Base-by-base conservation (phyloP, 2,797 vertebrate genomes). In the Graptemys geographica region DNA sequence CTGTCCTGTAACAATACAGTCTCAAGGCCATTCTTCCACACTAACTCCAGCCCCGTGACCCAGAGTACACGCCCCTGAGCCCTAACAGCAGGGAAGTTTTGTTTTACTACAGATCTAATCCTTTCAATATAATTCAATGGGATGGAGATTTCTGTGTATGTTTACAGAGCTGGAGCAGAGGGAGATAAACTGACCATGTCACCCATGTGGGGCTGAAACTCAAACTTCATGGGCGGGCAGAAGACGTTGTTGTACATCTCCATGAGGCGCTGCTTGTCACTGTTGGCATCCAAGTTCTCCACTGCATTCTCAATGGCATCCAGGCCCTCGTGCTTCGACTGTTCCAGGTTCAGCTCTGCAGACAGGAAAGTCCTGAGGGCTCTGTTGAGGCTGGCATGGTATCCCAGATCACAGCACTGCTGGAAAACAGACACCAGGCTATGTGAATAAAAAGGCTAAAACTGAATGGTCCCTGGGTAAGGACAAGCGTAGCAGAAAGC, bases 181-280 rank as follows among this genome's bases (percentile, higher is more conserved):
- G 55, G n/a, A 27, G 3, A 84, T 18, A 2, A 72, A 97, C 99
- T 98, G 89, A 99, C 99, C 99, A 98, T 99, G 90, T 99, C 99
- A 51, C 99, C 99, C 99, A 99, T 99, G 92, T 99, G 99, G 1
- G 99, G 99, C 98, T 99, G 99, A 97, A 99, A 99, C 96, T 99
- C 99, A 28, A 99, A 99, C 97, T 99, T 99, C 98, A 99, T 98
- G 9, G 99, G 99, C 0, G 99, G 99, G 51, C 99, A 99, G 98
- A 99, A 99, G 96, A 99, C 99, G 0, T 98, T 99, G 98, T 99
- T 99, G 98, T 99, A 99, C 97, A 99, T 99, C 98, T 99, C 99
- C 99, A 99, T 99, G 93, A 99, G 98, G 84, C 99, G 99, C 96
- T 99, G 99, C 96, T 99, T 99, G 97, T 99, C 99, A 7, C 99